Evolutionary conservation across 2,113 vertebrate species (phyloP).

Genomic region (Cottus gobio): DNA sequence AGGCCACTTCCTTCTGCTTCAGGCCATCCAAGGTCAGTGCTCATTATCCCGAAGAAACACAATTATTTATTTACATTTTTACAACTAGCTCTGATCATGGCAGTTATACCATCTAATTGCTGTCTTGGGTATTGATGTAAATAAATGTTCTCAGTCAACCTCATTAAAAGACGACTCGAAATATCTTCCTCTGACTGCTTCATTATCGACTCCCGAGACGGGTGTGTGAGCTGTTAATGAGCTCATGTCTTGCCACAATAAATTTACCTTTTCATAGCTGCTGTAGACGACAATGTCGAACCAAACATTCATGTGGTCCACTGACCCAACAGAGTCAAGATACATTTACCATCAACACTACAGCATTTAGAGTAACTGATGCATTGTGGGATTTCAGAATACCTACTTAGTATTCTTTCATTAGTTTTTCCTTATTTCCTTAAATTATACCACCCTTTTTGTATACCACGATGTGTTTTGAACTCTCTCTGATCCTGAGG

Average conservation of each 20-base stretch:
- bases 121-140: constrained; percentile 4
- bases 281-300: constrained; percentile 38
- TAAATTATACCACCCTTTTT: constrained; percentile 6
- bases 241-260: constrained; percentile 21
- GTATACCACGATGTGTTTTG: constrained; percentile 13
- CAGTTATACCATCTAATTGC: not conserved
- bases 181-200: constrained; percentile 29
- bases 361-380: not conserved
- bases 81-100: not conserved
- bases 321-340: not conserved
- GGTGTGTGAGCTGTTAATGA: constrained; percentile 48
- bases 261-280: constrained; percentile 58
- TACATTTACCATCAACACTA: not conserved
- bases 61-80: constrained; percentile 1
- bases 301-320: constrained; percentile 19
- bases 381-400: not conserved
- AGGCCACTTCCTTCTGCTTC: constrained; percentile 92
- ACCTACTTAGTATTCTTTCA: not conserved
- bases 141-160: constrained; percentile 24
- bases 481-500: not conserved
- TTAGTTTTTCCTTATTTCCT: not conserved
- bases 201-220: constrained; percentile 31
- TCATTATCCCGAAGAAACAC: not conserved
- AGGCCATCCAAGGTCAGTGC: constrained; percentile 90
- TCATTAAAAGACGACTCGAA: constrained; percentile 37